Percentiles rank a stretch among this genome's conserved stretches.
phyloP scores from a whole-genome alignment of 1,140 invertebrate genomes.

The Acromyrmex heyeri region DNA sequence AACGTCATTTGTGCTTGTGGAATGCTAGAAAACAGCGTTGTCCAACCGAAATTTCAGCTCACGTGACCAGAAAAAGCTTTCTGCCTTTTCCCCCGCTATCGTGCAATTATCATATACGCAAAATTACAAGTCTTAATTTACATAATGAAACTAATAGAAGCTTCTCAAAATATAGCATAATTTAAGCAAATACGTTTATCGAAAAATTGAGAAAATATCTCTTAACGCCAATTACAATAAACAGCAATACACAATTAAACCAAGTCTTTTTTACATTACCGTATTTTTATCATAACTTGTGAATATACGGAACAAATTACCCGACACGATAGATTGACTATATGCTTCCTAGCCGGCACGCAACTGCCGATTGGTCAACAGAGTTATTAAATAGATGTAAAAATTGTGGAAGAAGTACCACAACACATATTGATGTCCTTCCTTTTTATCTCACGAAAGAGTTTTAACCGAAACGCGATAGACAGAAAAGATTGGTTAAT shows the following conservation, averaged over 20 bases:
- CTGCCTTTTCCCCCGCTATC: not conserved
- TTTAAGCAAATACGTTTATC: conserved; percentile 10
- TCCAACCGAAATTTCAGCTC: conserved; percentile 53
- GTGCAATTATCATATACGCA: not conserved
- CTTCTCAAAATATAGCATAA: conserved; percentile 24
- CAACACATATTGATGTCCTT: conserved; percentile 45
- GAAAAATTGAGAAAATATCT: conserved; percentile 9
- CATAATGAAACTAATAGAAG: conserved; percentile 19
- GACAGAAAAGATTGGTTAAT: conserved; percentile 46
- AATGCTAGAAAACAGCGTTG: conserved; percentile 77
- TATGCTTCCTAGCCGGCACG: not conserved
- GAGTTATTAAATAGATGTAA: conserved; percentile 66
- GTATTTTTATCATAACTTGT: conserved; percentile 24
- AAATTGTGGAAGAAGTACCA: conserved; percentile 70
- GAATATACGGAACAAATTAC: conserved; percentile 12
- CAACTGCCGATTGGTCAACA: conserved; percentile 27
- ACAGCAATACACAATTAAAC: conserved; percentile 54
- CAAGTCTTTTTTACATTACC: conserved; percentile 27
- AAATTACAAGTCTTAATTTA: conserved; percentile 36
- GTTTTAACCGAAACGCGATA: conserved; percentile 42
- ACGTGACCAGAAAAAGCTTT: conserved; percentile 31
- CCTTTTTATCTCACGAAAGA: conserved; percentile 45
- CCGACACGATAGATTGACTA: not conserved
- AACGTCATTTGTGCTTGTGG: conserved; percentile 78
- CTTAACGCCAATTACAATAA: conserved; percentile 34